Conservation (phyloP, 2,888 invertebrate genomes). For the Camponotus fellah region DNA sequence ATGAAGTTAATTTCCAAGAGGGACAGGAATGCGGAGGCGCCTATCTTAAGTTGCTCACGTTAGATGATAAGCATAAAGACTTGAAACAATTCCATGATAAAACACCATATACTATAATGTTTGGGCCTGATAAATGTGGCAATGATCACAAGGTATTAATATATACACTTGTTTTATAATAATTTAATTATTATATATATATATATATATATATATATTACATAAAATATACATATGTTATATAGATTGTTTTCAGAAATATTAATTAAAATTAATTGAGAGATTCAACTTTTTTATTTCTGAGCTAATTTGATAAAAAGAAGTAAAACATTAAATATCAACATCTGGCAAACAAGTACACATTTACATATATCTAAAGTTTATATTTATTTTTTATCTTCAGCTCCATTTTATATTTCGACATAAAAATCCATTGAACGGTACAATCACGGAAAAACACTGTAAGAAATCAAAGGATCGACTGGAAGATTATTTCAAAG, state of each 20-base stretch:
- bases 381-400: conserved; percentile 68
- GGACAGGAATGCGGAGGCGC: conserved; percentile 99
- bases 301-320: too few relatives aligned
- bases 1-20: conserved; percentile 97
- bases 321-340: too few relatives aligned
- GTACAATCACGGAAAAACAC: conserved; percentile 97
- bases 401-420: conserved; percentile 95
- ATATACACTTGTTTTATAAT: conserved; percentile 77
- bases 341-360: too few relatives aligned
- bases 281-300: not conserved
- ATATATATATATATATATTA: not conserved
- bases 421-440: conserved; percentile 97
- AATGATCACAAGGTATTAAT: conserved; percentile 94
- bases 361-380: not conserved
- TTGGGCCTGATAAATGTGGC: conserved; percentile 99
- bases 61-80: conserved; percentile 90
- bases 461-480: conserved; percentile 96
- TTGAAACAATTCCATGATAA: conserved; percentile 96
- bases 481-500: conserved; percentile 95
- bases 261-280: not conserved
- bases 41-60: conserved; percentile 96
- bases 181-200: not conserved
- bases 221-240: not conserved
- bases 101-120: conserved; percentile 99
- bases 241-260: not conserved